phyloP scores from a whole-genome alignment of 35 echinoderm and acorn worm species.

The Holothuria glaberrima region DNA sequence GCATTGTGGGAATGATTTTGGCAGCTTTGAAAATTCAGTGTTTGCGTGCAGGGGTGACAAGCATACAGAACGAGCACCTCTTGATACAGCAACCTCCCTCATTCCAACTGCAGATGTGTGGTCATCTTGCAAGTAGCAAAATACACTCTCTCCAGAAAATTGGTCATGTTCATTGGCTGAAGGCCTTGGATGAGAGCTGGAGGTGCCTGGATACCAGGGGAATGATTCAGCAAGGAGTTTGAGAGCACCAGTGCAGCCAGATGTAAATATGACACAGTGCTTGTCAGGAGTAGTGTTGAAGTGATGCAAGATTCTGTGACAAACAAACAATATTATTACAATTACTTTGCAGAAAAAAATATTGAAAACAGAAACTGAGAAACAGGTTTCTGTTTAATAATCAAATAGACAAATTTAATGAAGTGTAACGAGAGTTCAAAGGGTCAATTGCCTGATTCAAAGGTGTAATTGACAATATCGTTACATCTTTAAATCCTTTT shows the following conservation, averaged over 20 bases:
- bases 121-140: conserved; percentile 84
- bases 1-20: background rate
- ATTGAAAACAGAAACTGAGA: too few species aligned
- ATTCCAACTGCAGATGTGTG: conserved; percentile 96
- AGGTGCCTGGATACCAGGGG: conserved; percentile 63
- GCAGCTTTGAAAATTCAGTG: background rate
- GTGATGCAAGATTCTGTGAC: conserved; percentile 74
- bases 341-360: too few species aligned
- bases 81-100: conserved; percentile 73
- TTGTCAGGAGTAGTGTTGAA: conserved; percentile 84
- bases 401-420: too few species aligned
- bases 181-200: background rate
- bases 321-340: background rate
- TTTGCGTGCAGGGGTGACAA: background rate
- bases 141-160: background rate
- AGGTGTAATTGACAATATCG: too few species aligned
- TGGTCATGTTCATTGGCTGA: background rate
- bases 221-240: conserved; percentile 89
- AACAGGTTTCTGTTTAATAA: too few species aligned
- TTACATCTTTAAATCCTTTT: too few species aligned
- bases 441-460: too few species aligned
- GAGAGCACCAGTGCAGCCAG: conserved; percentile 82
- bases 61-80: conserved; percentile 54
- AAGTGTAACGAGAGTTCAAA: too few species aligned
- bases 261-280: conserved; percentile 89